Base-by-base conservation (phyloP, 2,888 invertebrate genomes). In the Drosophila basisetae region DNA sequence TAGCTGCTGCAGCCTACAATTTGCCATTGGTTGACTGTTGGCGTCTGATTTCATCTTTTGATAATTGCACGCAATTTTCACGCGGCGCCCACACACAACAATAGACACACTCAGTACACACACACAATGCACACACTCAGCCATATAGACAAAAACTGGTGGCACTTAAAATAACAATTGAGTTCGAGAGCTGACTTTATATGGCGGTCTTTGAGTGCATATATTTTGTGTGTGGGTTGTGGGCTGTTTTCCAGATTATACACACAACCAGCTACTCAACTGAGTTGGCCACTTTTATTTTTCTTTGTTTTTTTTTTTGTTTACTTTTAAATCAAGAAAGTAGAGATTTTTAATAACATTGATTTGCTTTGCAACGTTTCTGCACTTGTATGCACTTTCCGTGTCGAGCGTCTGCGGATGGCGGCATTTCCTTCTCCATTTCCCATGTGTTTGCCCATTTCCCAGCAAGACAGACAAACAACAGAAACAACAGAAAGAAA, bases 21-120 rank as follows among this genome's bases (percentile, higher is more conserved):
- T 65, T 62, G 73, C 59, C 55, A 60, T 41, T 55, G 37, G 49
- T 13, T 54, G 30, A 39, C 31, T 68, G 83, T 78, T 78, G 78
- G 78, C 80, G 80, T 68, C 74, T 82, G 83, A 83, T 88, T 88
- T 83, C 89, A 85, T 85, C 86, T 82, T 75, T 82, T 72, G 75
- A 85, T 85, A 85, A 88, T 85, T 85, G 86, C 89, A 80, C 82
- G 83, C 89, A 85, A 88, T 85, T 88, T 84, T 88, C 85, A 79
- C 83, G 77, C 69, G 69, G 72, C 88, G 83, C 84, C 84, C 89
- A 88, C 84, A 69, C 62, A 61, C 41, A 58, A 16, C 49, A 35
- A 62, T 4, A 61, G 31, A n/a, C 16, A 65, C 28, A 35, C n/a
- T 35, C 25, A 31, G 33, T 18, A 37, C 4, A 18, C 6, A 33